These are phyloP conservation scores for Lasioglossum figueresi DNA, from an alignment of 2,888 invertebrate species.

Conservation along the genomic window DNA sequence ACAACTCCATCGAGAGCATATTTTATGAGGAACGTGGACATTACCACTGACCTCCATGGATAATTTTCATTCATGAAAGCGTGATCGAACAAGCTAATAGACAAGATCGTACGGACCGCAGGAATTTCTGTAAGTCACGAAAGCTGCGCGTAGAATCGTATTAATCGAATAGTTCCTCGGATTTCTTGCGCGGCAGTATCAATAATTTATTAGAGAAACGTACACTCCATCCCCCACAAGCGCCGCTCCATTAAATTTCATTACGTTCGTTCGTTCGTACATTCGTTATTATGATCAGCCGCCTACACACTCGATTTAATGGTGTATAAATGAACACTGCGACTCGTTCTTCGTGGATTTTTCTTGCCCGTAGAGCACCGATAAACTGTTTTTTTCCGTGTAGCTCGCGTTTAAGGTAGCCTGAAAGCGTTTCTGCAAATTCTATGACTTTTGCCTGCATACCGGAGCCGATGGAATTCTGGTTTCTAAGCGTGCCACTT, in stretches of 20 bases:
- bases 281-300: not conserved
- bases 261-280: not conserved
- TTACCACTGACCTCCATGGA: not conserved
- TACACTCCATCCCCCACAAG: not conserved
- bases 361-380: not conserved
- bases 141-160: not conserved
- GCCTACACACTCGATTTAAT: constrained; percentile 10
- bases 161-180: not conserved
- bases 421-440: constrained; percentile 34
- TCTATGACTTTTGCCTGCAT: constrained; percentile 34
- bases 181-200: not conserved
- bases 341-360: not conserved
- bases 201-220: constrained; percentile 18
- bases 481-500: constrained; percentile 40
- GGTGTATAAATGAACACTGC: not conserved
- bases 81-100: not conserved
- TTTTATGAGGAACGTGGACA: not conserved
- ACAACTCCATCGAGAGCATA: not conserved
- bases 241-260: constrained; percentile 1
- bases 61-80: constrained; percentile 10
- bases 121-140: constrained; percentile 12
- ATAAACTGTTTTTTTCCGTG: not conserved
- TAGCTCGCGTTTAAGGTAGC: not conserved
- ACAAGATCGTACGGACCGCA: not conserved
- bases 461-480: constrained; percentile 46